These are phyloP conservation scores for Chrosomus eos DNA, from an alignment of 2,797 vertebrate species.

Conservation along the genomic window DNA sequence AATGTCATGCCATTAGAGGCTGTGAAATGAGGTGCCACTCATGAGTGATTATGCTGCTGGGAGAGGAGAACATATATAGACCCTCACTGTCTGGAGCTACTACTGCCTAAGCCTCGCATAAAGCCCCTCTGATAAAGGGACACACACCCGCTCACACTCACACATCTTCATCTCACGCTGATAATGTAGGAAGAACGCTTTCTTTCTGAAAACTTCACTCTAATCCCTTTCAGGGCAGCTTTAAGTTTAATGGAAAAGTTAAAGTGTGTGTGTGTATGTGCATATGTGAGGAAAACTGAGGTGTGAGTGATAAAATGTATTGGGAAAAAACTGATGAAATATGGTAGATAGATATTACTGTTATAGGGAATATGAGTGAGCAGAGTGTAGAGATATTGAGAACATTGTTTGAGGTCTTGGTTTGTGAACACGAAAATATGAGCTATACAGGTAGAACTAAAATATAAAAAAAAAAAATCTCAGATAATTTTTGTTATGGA, in stretches of 20 bases:
- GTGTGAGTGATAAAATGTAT: slow-evolving; percentile 14
- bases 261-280: slow-evolving; percentile 37
- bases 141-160: slow-evolving; percentile 41
- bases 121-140: slow-evolving; percentile 53
- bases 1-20: slow-evolving; percentile 87
- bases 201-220: slow-evolving; percentile 53
- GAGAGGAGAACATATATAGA: slow-evolving; percentile 74
- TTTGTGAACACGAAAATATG: background rate
- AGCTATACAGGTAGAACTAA: background rate
- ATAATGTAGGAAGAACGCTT: slow-evolving; percentile 51
- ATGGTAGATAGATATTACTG: background rate
- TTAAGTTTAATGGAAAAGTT: slow-evolving; percentile 72
- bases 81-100: slow-evolving; percentile 58
- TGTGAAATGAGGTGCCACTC: slow-evolving; percentile 88
- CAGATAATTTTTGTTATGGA: background rate
- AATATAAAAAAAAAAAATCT: background rate
- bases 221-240: slow-evolving; percentile 75
- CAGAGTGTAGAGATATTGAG: background rate
- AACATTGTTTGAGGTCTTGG: background rate
- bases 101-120: slow-evolving; percentile 51
- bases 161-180: slow-evolving; percentile 56
- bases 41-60: slow-evolving; percentile 81
- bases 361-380: slow-evolving; percentile 3
- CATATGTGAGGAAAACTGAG: slow-evolving; percentile 28
- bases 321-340: background rate